Percentiles rank a stretch among this genome's conserved stretches.
phyloP scores from a whole-genome alignment of 1,140 invertebrate genomes.

The Diachasma alloeum region DNA sequence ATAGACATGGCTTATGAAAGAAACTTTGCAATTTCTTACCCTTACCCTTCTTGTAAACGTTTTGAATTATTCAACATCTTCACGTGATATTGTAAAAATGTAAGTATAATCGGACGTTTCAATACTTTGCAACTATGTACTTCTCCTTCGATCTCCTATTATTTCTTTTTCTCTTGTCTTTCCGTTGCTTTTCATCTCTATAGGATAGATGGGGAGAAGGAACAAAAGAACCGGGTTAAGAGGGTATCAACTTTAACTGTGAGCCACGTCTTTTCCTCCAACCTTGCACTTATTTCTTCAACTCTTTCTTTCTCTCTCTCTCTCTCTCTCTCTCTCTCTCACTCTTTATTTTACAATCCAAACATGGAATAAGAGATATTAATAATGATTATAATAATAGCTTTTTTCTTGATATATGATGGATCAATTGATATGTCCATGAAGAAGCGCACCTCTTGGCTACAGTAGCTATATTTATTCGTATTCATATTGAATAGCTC shows the following conservation, averaged over 20 bases:
- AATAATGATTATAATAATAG: too few relatives aligned
- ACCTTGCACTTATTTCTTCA: constrained; percentile 13
- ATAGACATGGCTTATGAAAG: too few relatives aligned
- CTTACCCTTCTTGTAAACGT: too few relatives aligned
- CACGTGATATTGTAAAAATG: too few relatives aligned
- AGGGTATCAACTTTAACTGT: constrained; percentile 40
- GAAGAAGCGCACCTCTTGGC: too few relatives aligned
- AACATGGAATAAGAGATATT: neutral
- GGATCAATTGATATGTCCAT: too few relatives aligned
- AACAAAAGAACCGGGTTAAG: constrained; percentile 43
- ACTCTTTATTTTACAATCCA: neutral
- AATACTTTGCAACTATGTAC: neutral
- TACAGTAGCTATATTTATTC: too few relatives aligned
- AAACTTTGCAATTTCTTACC: too few relatives aligned
- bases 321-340: neutral
- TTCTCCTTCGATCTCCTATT: neutral
- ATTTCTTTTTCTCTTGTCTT: neutral
- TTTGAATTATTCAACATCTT: too few relatives aligned
- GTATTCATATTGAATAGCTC: too few relatives aligned
- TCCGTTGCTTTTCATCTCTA: neutral
- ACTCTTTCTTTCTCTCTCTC: neutral
- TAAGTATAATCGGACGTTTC: neutral
- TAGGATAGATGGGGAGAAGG: constrained; percentile 13
- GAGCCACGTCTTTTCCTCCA: neutral
- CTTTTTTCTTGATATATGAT: too few relatives aligned